These are phyloP conservation scores for Macroteleia sp. DNA, from an alignment of 2,888 invertebrate species.

Conservation along the genomic window DNA sequence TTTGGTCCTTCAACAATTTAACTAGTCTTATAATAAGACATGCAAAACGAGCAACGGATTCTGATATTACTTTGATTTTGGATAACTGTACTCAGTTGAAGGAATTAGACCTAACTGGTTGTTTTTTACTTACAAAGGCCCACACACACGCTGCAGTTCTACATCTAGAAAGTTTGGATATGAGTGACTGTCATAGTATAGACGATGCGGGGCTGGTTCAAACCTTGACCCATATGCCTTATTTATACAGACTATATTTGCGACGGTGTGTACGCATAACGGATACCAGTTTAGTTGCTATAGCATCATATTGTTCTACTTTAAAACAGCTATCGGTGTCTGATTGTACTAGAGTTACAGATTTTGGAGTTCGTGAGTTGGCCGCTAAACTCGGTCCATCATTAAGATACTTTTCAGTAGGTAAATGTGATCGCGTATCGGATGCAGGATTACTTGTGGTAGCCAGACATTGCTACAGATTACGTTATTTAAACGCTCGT, in stretches of 20 bases:
- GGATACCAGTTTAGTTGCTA: slow-evolving; percentile 95
- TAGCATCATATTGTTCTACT: slow-evolving; percentile 94
- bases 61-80: slow-evolving; percentile 74
- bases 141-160: slow-evolving; percentile 82
- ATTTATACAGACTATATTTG: slow-evolving; percentile 93
- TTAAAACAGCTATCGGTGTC: slow-evolving; percentile 95
- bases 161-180: slow-evolving; percentile 93
- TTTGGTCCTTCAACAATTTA: slow-evolving; percentile 75
- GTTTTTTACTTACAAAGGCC: slow-evolving; percentile 73
- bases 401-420: slow-evolving; percentile 95
- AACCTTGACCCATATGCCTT: slow-evolving; percentile 94
- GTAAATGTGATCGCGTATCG: slow-evolving; percentile 96
- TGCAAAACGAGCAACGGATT: slow-evolving; percentile 74
- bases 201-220: slow-evolving; percentile 93
- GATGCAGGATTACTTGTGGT: slow-evolving; percentile 95
- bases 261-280: slow-evolving; percentile 95
- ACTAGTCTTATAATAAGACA: slow-evolving; percentile 82
- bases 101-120: slow-evolving; percentile 78
- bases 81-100: slow-evolving; percentile 76
- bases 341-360: slow-evolving; percentile 94
- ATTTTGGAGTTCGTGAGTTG: slow-evolving; percentile 95
- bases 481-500: slow-evolving; percentile 94
- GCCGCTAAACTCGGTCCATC: slow-evolving; percentile 93
- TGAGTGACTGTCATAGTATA: slow-evolving; percentile 94
- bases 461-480: slow-evolving; percentile 93